Evolutionary conservation across 2,113 vertebrate species (phyloP).

Genomic region (Phylloscopus trochilus): DNA sequence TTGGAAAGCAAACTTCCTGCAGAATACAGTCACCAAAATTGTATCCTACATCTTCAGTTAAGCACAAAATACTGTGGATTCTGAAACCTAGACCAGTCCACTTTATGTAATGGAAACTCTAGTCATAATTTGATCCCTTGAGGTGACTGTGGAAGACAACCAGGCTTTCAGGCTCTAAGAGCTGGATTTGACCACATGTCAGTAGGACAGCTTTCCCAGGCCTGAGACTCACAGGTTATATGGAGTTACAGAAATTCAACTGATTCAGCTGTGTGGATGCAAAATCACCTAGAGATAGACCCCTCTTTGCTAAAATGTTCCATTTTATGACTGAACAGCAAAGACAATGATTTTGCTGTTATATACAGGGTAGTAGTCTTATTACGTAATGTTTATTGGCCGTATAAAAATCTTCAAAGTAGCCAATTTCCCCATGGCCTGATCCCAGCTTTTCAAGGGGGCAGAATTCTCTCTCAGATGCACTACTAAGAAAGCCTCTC

Average conservation of each 20-base stretch:
- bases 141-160: neutral
- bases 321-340: neutral
- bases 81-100: neutral
- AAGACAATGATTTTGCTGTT: neutral
- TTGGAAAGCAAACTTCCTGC: neutral
- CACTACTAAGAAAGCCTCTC: neutral
- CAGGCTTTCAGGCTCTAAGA: neutral
- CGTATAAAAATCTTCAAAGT: neutral
- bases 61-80: neutral
- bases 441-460: neutral
- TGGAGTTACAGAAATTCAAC: neutral
- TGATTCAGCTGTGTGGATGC: neutral
- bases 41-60: neutral
- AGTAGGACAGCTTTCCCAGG: neutral
- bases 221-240: neutral
- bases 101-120: neutral
- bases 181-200: neutral
- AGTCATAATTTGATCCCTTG: neutral
- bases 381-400: neutral
- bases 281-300: neutral
- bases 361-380: rapidly evolving
- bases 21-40: neutral
- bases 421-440: neutral
- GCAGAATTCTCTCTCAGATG: neutral
- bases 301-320: neutral